Conservation (phyloP, 2,797 vertebrate species). For the Columba guinea region DNA sequence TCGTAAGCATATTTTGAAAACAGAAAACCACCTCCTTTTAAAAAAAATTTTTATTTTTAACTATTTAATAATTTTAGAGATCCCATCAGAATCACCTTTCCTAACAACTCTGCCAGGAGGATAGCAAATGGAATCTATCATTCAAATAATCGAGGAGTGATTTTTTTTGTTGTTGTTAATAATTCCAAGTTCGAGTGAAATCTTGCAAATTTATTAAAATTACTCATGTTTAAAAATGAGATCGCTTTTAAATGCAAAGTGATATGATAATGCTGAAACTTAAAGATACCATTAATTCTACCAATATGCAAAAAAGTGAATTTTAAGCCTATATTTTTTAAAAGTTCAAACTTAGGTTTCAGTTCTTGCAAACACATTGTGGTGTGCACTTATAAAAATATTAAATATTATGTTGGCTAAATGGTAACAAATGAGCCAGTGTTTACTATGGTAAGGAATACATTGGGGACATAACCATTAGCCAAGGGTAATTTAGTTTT, state of each 20-base stretch:
- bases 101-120: neutral
- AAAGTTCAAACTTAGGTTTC: neutral
- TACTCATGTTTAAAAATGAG: conserved; percentile 35
- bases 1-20: neutral
- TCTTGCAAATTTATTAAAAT: conserved; percentile 38
- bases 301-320: neutral
- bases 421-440: conserved; percentile 47
- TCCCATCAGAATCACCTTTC: neutral
- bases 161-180: neutral
- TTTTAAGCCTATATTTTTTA: neutral
- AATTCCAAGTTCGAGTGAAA: conserved; percentile 8
- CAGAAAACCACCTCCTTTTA: neutral
- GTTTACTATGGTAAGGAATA: conserved; percentile 63
- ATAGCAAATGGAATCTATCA: neutral
- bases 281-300: conserved; percentile 1
- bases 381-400: neutral
- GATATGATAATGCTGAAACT: conserved; percentile 5
- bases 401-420: conserved; percentile 43
- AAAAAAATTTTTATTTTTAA: neutral
- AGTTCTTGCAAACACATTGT: neutral
- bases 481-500: conserved; percentile 73
- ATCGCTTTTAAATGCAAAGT: conserved; percentile 42
- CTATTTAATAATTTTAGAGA: neutral
- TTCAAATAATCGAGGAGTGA: neutral
- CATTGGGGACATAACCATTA: conserved; percentile 64